A percentile compares a stretch with the other conserved stretches of the same genome.
These are phyloP conservation scores for Indicator maculatus DNA, from an alignment of 2,113 vertebrate genomes.

Conservation along the genomic window DNA sequence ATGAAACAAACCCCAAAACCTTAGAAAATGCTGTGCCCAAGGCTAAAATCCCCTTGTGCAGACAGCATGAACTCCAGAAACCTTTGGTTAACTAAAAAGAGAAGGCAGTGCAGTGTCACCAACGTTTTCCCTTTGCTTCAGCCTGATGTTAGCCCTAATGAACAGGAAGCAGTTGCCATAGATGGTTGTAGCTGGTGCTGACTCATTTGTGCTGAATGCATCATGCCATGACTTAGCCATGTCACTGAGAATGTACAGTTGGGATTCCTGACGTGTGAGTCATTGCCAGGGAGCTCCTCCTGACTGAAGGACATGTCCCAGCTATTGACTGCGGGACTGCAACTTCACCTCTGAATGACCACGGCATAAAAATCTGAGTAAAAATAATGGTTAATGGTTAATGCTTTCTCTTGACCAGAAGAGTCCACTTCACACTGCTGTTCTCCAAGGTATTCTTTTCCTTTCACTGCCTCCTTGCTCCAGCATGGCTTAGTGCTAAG, in stretches of 20 bases:
- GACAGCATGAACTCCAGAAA: constrained; percentile 2
- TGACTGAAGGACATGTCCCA: neutral
- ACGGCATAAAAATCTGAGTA: neutral
- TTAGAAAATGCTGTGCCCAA: neutral
- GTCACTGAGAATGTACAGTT: neutral
- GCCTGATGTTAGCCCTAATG: neutral
- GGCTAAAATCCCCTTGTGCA: neutral
- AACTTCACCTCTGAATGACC: neutral
- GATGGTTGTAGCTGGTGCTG: neutral
- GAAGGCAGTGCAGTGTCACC: neutral
- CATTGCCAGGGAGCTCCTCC: neutral
- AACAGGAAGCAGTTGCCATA: constrained; percentile 18
- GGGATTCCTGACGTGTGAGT: constrained; percentile 5
- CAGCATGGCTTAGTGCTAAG: neutral
- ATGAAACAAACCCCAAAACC: neutral
- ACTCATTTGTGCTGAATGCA: constrained; percentile 52
- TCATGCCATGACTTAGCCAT: neutral
- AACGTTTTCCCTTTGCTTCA: neutral
- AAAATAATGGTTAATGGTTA: neutral
- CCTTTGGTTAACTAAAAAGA: neutral
- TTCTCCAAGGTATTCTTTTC: neutral
- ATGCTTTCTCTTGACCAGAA: neutral
- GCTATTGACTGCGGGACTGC: neutral
- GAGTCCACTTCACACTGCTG: neutral
- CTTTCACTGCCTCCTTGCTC: neutral